Base-by-base conservation (phyloP, 2,888 invertebrate species). In the Ligdia adustata region DNA sequence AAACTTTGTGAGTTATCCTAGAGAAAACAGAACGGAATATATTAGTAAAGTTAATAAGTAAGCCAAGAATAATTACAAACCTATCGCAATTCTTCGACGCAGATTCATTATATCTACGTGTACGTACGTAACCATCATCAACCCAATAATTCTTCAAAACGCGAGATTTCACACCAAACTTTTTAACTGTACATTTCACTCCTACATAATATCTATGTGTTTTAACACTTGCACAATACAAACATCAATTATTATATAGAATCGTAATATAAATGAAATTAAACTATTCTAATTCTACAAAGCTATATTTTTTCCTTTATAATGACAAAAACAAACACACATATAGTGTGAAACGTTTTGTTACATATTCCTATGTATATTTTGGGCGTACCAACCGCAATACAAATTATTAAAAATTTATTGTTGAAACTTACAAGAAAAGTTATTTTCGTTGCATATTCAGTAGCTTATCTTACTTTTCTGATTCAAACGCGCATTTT, bases 181-280 rank as follows among this genome's bases (percentile, higher is more conserved):
- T 28, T 9, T 34, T 27, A 41, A 20, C 4, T 11, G n/a, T 35
- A 34, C 31, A 24, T 28, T 35, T 28, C 35, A 32, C 11, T 26
- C 40, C 16, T 6, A 13, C 2, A 3, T 39, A 15, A 13, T 41
- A 24, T 42, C 39, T 43, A 38, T 49, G 46, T 44, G 43, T 64
- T 41, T 31, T 69, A 59, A 68, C 57, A 62, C 55, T 62, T 64
- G 42, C 40, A 22, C 3, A 22, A 7, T 2, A 22, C 22, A n/a
- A n/a, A n/a, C n/a, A n/a, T n/a, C n/a, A n/a, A n/a, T n/a, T n/a
- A n/a, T n/a, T n/a, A n/a, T n/a, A 79, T 77, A 75, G 80, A 82
- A 83, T 78, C 69, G 69, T 72, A 69, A 72, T 62, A 72, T 67
- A 76, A 75, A 74, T 75, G 67, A 74, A 73, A 70, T 70, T 64